Conservation (phyloP, 2,113 vertebrate species). For the Tapirus terrestris region DNA sequence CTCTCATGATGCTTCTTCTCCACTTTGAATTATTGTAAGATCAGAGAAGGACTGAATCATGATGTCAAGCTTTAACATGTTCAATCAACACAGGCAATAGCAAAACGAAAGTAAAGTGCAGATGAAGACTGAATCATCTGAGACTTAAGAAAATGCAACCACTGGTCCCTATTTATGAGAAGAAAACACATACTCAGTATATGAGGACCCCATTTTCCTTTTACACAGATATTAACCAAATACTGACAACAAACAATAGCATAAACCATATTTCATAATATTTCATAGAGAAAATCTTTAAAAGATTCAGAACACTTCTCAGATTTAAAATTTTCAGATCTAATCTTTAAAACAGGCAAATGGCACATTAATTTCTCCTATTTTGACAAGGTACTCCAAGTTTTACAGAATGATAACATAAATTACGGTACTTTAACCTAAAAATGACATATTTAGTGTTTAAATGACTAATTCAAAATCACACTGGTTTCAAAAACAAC, state of each 20-base stretch:
- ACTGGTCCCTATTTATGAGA: not conserved
- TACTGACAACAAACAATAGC: not conserved
- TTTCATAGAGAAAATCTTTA: not conserved
- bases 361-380: not conserved
- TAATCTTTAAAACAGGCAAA: conserved; percentile 21
- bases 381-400: not conserved
- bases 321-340: conserved; percentile 17
- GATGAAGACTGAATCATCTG: conserved; percentile 39
- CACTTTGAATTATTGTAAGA: conserved; percentile 75
- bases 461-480: not conserved
- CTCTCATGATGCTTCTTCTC: conserved; percentile 61
- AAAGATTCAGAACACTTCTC: conserved; percentile 12
- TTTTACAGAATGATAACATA: not conserved
- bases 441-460: not conserved
- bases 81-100: conserved; percentile 36
- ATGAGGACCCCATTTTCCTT: not conserved
- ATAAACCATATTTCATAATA: not conserved
- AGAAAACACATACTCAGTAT: not conserved
- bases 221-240: not conserved
- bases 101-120: conserved; percentile 41
- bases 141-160: not conserved
- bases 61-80: conserved; percentile 78
- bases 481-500: not conserved
- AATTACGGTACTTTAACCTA: not conserved
- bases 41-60: conserved; percentile 47